phyloP scores from a whole-genome alignment of 2,888 invertebrate species.

The Chymomyza procnemis region DNA sequence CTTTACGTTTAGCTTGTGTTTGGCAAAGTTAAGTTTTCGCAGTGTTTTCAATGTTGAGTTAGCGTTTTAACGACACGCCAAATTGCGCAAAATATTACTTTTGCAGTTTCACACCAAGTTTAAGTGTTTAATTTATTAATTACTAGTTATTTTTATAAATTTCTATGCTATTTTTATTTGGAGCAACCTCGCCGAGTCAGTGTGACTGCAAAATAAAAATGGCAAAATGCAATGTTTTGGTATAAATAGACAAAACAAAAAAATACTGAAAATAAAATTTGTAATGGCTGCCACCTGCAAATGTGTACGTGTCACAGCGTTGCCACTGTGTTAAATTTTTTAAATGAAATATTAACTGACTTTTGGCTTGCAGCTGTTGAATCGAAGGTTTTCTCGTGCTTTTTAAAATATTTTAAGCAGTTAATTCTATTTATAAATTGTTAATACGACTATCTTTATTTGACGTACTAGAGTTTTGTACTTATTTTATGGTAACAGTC shows the following conservation, averaged over 20 bases:
- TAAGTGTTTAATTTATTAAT: not conserved
- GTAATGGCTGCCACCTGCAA: not conserved
- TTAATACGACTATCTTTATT: too few relatives aligned
- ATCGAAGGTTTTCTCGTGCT: too few relatives aligned
- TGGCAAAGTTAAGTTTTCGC: not conserved
- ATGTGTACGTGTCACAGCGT: not conserved
- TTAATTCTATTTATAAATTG: too few relatives aligned
- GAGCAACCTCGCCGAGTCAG: not conserved
- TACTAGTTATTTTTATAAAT: constrained; percentile 2
- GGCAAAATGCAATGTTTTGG: not conserved
- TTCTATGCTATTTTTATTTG: constrained; percentile 3
- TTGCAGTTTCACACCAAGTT: not conserved
- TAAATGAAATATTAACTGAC: not conserved
- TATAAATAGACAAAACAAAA: not conserved
- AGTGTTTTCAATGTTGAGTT: not conserved
- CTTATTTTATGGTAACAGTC: too few relatives aligned
- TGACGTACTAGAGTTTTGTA: too few relatives aligned
- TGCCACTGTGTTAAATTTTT: not conserved
- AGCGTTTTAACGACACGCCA: not conserved
- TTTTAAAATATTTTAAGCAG: too few relatives aligned
- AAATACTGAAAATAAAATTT: not conserved
- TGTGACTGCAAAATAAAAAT: not conserved
- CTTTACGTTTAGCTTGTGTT: not conserved
- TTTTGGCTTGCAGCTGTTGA: too few relatives aligned
- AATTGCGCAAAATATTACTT: not conserved